Percentiles rank a stretch among this genome's conserved stretches.
These are phyloP conservation scores for Loripinus fragilis DNA, from an alignment of 2,888 invertebrate genomes.

Conservation along the genomic window DNA sequence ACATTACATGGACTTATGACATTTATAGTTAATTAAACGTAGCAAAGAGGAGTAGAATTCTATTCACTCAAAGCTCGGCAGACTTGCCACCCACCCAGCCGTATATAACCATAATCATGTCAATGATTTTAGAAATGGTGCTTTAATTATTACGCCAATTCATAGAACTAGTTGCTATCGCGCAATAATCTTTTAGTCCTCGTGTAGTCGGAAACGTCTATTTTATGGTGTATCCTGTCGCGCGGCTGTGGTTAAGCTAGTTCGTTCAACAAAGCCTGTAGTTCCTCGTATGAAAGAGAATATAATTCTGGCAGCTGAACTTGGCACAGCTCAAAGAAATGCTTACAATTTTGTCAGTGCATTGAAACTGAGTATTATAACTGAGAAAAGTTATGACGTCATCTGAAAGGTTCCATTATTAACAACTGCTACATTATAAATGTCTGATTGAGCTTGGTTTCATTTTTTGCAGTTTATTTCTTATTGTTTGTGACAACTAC, in stretches of 20 bases:
- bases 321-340: no score
- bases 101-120: neutral
- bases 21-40: slow-evolving; percentile 4
- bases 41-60: slow-evolving; percentile 12
- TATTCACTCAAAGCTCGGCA: neutral
- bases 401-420: no score
- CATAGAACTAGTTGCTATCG: slow-evolving; percentile 18
- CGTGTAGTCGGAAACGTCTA: slow-evolving; percentile 12
- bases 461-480: no score
- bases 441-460: no score
- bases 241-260: slow-evolving; percentile 14
- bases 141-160: slow-evolving; percentile 21
- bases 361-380: no score
- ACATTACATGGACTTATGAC: slow-evolving; percentile 10
- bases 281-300: no score
- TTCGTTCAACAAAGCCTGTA: neutral
- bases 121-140: slow-evolving; percentile 13
- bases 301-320: no score
- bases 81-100: slow-evolving; percentile 18
- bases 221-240: slow-evolving; percentile 17
- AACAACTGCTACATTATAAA: no score
- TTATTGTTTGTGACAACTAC: no score
- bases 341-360: no score
- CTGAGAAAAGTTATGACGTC: no score
- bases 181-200: slow-evolving; percentile 12